Conservation (phyloP, 2,797 vertebrate species). For the Bryconaethiops microstoma region DNA sequence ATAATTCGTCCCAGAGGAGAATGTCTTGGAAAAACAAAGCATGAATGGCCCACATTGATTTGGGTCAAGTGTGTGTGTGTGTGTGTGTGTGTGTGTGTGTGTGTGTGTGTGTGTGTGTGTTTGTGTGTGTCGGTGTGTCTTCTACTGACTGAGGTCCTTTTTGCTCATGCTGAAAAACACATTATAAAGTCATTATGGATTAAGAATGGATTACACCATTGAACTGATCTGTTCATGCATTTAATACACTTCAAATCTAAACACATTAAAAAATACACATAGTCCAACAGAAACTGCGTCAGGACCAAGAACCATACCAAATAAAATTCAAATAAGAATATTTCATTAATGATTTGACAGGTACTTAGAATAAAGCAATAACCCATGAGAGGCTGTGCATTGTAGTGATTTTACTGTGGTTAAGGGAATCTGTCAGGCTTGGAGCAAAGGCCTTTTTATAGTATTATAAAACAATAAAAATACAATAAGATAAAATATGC, state of each 20-base stretch:
- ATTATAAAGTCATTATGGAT: conserved; percentile 12
- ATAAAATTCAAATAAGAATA: not conserved
- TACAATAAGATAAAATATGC: not conserved
- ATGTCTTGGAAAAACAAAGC: conserved; percentile 88
- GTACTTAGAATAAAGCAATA: not conserved
- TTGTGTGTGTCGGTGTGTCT: conserved; percentile 50
- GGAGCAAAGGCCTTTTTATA: not conserved
- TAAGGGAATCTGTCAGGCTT: not conserved
- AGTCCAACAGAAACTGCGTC: not conserved
- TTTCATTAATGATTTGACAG: conserved; percentile 1
- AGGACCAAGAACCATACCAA: no score
- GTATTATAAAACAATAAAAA: not conserved
- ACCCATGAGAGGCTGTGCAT: not conserved
- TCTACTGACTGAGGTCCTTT: conserved; percentile 1
- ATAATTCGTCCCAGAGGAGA: conserved; percentile 84
- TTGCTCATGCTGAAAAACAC: conserved; percentile 27
- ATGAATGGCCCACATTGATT: conserved; percentile 91
- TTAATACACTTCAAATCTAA: conserved; percentile 8
- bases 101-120: conserved; percentile 50
- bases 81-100: conserved; percentile 53
- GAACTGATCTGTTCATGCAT: conserved; percentile 7
- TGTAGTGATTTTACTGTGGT: no score
- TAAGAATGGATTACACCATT: not conserved
- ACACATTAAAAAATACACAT: not conserved
- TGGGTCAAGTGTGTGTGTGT: conserved; percentile 66